Evolutionary conservation across 2,888 invertebrate species (phyloP).

Genomic region (Eupithecia subumbrata): DNA sequence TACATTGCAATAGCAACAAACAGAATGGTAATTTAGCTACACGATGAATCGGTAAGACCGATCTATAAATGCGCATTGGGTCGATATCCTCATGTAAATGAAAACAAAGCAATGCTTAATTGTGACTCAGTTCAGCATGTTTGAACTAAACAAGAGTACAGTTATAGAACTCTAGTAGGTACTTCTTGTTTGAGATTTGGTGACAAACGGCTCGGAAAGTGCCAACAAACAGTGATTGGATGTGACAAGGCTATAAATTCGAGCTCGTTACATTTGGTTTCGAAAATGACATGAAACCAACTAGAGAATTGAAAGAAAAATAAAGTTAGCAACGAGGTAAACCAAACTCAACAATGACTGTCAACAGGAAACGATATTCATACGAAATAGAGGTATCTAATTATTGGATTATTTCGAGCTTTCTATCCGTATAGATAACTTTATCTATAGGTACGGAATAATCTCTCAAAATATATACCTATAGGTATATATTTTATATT

Average conservation of each 20-base stretch:
- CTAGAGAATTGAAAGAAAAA: not conserved
- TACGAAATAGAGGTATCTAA: not conserved
- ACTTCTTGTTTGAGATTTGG: slow-evolving; percentile 24
- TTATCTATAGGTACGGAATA: too few relatives aligned
- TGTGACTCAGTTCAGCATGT: slow-evolving; percentile 37
- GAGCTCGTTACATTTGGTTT: slow-evolving; percentile 1
- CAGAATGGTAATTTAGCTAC: not conserved
- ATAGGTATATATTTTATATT: not conserved
- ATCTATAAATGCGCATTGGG: slow-evolving; percentile 32
- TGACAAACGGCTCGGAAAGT: slow-evolving; percentile 19
- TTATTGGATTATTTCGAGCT: not conserved
- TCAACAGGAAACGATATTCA: not conserved
- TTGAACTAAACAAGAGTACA: slow-evolving; percentile 26
- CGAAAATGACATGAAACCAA: not conserved
- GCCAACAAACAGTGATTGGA: slow-evolving; percentile 16
- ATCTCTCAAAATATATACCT: too few relatives aligned
- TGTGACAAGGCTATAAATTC: not conserved
- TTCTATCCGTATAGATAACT: not conserved
- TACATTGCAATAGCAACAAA: not conserved
- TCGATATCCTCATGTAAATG: slow-evolving; percentile 39
- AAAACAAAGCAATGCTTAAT: slow-evolving; percentile 42
- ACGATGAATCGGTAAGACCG: slow-evolving; percentile 18
- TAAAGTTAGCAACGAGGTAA: not conserved
- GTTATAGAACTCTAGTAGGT: slow-evolving; percentile 23
- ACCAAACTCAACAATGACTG: not conserved